A percentile compares a stretch with the other conserved stretches of the same genome.
These are phyloP conservation scores for Oceanodroma leucorhoa DNA, from an alignment of 2,797 vertebrate genomes.

Conservation along the genomic window DNA sequence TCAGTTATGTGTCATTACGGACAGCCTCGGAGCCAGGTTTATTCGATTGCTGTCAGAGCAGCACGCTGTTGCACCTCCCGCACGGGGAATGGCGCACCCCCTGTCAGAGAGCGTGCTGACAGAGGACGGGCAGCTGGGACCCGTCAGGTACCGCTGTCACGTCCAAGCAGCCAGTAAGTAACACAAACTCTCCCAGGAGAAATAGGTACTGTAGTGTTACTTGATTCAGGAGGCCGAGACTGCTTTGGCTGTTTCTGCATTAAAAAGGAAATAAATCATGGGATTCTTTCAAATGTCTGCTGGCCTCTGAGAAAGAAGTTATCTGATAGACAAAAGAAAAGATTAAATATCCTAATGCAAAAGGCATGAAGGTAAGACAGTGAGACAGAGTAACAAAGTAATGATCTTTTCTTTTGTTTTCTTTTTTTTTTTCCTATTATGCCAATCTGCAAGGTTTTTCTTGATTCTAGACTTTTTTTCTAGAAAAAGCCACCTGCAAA, in stretches of 20 bases:
- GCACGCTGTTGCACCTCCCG: not conserved
- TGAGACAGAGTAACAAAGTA: not conserved
- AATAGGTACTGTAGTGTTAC: not conserved
- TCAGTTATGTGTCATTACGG: not conserved
- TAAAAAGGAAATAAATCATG: not conserved
- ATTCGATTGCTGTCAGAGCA: not conserved
- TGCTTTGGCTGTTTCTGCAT: not conserved
- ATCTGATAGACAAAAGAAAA: not conserved
- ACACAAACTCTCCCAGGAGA: constrained; percentile 34
- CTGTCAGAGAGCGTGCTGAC: not conserved
- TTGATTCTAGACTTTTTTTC: not conserved
- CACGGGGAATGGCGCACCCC: not conserved
- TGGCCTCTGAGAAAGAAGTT: not conserved
- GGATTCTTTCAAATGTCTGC: not conserved
- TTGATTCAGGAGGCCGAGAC: not conserved
- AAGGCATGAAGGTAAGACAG: not conserved
- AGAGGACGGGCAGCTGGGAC: constrained; percentile 18
- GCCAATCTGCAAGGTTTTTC: not conserved
- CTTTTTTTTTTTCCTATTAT: not conserved
- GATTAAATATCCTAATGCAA: not conserved
- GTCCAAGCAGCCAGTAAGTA: not conserved
- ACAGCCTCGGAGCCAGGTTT: not conserved
- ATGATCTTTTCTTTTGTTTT: too few relatives aligned
- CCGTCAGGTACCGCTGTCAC: not conserved
- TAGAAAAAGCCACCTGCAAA: not conserved